phyloP scores from a whole-genome alignment of 2,797 vertebrate genomes.

The Syncerus caffer region DNA sequence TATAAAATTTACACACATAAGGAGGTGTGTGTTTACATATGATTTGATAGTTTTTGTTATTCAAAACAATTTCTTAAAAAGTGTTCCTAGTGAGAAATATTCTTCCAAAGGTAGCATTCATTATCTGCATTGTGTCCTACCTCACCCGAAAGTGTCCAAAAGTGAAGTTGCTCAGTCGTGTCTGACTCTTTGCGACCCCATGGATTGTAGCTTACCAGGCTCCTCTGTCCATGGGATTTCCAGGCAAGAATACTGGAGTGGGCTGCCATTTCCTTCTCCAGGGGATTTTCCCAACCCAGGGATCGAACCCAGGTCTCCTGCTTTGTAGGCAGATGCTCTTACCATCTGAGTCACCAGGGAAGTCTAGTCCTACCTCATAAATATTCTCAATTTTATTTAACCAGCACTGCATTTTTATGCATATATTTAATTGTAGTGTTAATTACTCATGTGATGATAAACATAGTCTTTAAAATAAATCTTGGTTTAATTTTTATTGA shows the following conservation, averaged over 20 bases:
- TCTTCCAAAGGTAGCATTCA: background rate
- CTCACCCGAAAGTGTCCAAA: background rate
- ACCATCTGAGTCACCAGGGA: background rate
- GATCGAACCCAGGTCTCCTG: background rate
- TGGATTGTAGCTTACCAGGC: background rate
- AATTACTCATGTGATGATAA: background rate
- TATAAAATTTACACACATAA: background rate
- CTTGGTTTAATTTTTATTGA: background rate
- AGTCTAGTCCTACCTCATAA: background rate
- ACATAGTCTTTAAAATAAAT: background rate
- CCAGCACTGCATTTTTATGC: background rate
- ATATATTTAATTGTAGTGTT: background rate
- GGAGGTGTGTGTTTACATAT: background rate
- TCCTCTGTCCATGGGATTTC: background rate
- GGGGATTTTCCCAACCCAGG: background rate
- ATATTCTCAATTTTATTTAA: background rate
- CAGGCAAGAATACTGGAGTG: background rate
- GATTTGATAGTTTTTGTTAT: background rate
- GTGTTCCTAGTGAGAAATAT: background rate
- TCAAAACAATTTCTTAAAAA: background rate
- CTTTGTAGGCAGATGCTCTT: background rate
- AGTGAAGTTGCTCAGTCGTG: background rate
- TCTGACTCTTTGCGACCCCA: background rate
- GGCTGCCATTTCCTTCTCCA: background rate
- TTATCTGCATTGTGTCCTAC: background rate